A percentile compares a stretch with the other conserved stretches of the same genome.
Conservation (phyloP, 92 coral and sea anemone genomes). For the Umimayanthus chanpuru region DNA sequence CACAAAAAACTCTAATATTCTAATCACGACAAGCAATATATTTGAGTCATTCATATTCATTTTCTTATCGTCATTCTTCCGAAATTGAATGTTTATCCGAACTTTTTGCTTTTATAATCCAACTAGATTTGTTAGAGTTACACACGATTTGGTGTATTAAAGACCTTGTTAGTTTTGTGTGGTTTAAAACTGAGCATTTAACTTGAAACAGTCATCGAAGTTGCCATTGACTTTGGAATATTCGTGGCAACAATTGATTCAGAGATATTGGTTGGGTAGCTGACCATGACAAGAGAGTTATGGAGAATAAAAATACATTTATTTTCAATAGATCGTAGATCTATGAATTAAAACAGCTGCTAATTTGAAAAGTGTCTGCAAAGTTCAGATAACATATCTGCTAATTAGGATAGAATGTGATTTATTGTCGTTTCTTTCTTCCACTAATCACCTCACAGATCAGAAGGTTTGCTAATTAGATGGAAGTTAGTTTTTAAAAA, state of each 20-base stretch:
- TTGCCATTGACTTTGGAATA: slow-evolving; percentile 11
- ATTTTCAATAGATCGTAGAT: slow-evolving; percentile 9
- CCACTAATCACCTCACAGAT: background rate
- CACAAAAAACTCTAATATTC: background rate
- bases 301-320: background rate
- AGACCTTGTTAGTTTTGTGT: background rate
- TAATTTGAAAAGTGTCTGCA: background rate
- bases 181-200: background rate
- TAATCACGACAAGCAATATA: background rate
- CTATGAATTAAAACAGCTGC: background rate
- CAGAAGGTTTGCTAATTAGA: background rate
- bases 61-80: background rate
- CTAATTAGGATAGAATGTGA: background rate
- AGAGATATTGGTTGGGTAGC: background rate
- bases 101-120: background rate
- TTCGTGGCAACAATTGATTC: background rate
- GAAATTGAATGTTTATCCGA: background rate
- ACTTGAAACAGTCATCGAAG: background rate
- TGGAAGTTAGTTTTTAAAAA: background rate
- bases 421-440: background rate
- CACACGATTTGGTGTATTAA: background rate
- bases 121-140: background rate
- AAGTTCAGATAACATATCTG: background rate
- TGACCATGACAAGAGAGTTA: slow-evolving; percentile 5
- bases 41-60: background rate